Evolutionary conservation across 2,888 invertebrate species (phyloP), one percentile per base, ranked within the genome.

Genomic region (Drosophila aldrichi): DNA sequence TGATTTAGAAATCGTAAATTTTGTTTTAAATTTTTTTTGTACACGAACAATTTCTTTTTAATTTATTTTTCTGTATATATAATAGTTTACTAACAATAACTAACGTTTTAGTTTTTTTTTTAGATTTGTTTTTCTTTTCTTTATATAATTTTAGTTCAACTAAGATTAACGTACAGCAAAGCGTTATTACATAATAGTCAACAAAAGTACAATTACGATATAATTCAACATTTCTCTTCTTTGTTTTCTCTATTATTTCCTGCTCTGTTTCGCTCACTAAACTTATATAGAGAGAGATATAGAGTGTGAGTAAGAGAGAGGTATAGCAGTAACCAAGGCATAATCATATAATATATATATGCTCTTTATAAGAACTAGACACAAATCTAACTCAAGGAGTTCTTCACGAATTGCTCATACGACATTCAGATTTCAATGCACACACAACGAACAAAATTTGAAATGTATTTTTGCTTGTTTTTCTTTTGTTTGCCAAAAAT

Each of bases 151-250:
- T 61, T 58, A 49, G 55, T 72, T 65, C 74, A 91, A 88, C 87
- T 86, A 86, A 88, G 88, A 82, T 78, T 36, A 52, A 90, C 78
- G 79, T 77, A 91, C 81, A 90, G 80, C 80, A 79, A 86, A 89
- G 91, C 89, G 84, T 74, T 81, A 81, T 90, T 79, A 84, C 84
- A 74, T 88, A 89, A 91, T 89, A 89, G 90, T 91, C 91, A 91
- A 89, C 90, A 91, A 89, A 89, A 84, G 81, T 88, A 89, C 77
- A 81, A 85, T 83, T 82, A 80, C 82, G 79, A 73, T 81, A 78
- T 67, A 60, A 66, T 77, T 74, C 67, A 70, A 65, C 75, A 74
- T 58, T 60, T 66, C 25, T 25, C n/a, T 40, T 29, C 25, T 7
- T 60, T 55, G 69, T 66, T 60, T 51, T 22, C 22, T 40, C 38